These are phyloP conservation scores for Brotula barbata DNA, from an alignment of 2,797 vertebrate genomes.

Conservation along the genomic window DNA sequence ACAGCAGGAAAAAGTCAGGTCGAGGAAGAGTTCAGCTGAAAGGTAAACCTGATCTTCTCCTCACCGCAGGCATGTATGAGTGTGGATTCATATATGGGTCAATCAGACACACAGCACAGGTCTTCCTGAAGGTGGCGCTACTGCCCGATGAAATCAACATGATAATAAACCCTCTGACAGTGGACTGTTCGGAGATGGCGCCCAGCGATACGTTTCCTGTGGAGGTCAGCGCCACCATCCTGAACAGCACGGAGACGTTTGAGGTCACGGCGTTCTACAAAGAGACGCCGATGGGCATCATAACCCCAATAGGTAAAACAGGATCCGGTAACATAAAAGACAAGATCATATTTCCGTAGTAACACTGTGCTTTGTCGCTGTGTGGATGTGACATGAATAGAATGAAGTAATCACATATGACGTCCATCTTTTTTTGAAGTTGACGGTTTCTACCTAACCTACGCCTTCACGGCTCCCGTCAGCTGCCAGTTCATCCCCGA, in stretches of 20 bases:
- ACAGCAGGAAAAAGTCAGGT: neutral
- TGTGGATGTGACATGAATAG: neutral
- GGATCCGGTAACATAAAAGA: too few relatives aligned
- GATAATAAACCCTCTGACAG: slow-evolving; percentile 22
- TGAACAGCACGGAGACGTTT: slow-evolving; percentile 5
- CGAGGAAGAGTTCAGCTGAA: neutral
- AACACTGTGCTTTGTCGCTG: neutral
- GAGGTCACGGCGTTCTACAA: rapidly evolving
- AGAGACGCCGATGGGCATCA: rapidly evolving
- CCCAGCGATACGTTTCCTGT: rapidly evolving
- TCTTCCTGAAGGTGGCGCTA: slow-evolving; percentile 35
- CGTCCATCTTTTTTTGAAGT: slow-evolving; percentile 21
- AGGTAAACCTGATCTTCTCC: neutral
- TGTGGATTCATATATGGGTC: slow-evolving; percentile 67
- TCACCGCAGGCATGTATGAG: slow-evolving; percentile 68
- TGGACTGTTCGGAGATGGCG: slow-evolving; percentile 26
- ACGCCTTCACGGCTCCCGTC: rapidly evolving
- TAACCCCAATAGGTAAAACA: slow-evolving; percentile 9
- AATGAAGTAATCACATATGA: neutral
- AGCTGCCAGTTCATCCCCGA: rapidly evolving
- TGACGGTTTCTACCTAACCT: neutral
- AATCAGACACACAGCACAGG: slow-evolving; percentile 59
- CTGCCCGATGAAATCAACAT: slow-evolving; percentile 72
- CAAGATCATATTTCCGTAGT: neutral
- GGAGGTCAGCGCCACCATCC: slow-evolving; percentile 22